phyloP scores from a whole-genome alignment of 2,888 invertebrate species.

The Eurois occulta region DNA sequence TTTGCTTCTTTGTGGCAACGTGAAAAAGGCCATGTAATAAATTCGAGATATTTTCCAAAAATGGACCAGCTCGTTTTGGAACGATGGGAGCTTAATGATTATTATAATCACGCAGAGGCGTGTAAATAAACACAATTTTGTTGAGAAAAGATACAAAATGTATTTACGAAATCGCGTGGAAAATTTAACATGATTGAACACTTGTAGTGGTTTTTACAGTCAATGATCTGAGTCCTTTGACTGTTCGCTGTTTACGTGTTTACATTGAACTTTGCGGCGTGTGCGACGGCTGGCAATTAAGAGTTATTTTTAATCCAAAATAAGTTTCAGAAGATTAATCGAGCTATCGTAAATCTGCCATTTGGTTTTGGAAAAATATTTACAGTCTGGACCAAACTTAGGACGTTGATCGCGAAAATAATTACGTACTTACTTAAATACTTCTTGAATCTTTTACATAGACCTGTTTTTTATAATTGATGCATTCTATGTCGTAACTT shows the following conservation, averaged over 20 bases:
- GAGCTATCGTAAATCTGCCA: conserved; percentile 18
- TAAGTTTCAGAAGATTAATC: conserved; percentile 28
- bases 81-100: conserved; percentile 37
- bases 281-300: conserved; percentile 14
- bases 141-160: neutral
- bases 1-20: conserved; percentile 86
- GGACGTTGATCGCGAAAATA: neutral
- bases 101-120: conserved; percentile 36
- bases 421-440: neutral
- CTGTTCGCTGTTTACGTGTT: conserved; percentile 25
- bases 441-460: neutral
- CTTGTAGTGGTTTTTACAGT: conserved; percentile 21
- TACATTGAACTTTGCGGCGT: conserved; percentile 8
- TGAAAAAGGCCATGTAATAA: conserved; percentile 80
- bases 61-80: conserved; percentile 49
- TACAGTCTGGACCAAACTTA: conserved; percentile 10
- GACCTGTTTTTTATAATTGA: conserved; percentile 49
- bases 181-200: neutral
- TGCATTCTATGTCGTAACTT: conserved; percentile 37
- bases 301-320: conserved; percentile 25
- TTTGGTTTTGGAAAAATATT: conserved; percentile 23
- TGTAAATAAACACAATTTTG: conserved; percentile 31
- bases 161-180: conserved; percentile 12
- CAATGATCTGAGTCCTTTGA: conserved; percentile 29
- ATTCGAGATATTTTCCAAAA: conserved; percentile 73